Evolutionary conservation across 2,888 invertebrate species (phyloP).

Genomic region (Macrophya annulata): DNA sequence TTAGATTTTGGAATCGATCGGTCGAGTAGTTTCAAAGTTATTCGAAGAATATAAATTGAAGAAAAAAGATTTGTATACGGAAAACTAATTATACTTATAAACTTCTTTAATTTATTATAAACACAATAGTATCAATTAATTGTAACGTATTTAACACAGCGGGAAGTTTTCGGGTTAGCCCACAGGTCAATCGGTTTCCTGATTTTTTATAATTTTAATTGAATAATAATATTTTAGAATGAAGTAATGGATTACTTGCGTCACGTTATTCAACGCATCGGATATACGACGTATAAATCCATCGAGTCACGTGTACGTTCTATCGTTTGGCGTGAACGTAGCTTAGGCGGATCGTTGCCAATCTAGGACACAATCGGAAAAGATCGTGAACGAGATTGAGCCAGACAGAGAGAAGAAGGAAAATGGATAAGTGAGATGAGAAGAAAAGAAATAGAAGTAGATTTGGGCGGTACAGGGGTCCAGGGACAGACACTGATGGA

Average conservation of each 20-base stretch:
- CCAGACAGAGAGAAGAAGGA: slow-evolving; percentile 2
- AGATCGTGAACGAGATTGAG: slow-evolving; percentile 46
- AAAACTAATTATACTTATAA: too few relatives aligned
- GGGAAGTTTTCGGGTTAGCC: too few relatives aligned
- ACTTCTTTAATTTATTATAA: too few relatives aligned
- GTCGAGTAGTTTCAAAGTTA: too few relatives aligned
- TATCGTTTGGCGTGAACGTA: slow-evolving; percentile 38
- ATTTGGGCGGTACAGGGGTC: slow-evolving; percentile 46
- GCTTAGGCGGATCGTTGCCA: slow-evolving; percentile 48
- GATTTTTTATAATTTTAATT: background rate
- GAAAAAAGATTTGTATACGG: too few relatives aligned
- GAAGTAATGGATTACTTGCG: background rate
- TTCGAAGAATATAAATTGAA: too few relatives aligned
- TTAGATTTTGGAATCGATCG: too few relatives aligned
- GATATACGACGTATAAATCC: slow-evolving; percentile 7
- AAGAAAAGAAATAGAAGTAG: slow-evolving; percentile 52
- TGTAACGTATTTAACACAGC: too few relatives aligned
- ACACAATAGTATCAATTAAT: too few relatives aligned
- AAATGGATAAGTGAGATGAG: slow-evolving; percentile 27
- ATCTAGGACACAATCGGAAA: slow-evolving; percentile 52
- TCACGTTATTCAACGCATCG: background rate
- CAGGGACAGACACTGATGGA: slow-evolving; percentile 53
- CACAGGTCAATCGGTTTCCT: too few relatives aligned
- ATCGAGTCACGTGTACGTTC: slow-evolving; percentile 14
- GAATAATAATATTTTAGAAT: background rate